A percentile compares a stretch with the other conserved stretches of the same genome.
Conservation (phyloP, 2,888 invertebrate species). For the Uloborus plumipes region DNA sequence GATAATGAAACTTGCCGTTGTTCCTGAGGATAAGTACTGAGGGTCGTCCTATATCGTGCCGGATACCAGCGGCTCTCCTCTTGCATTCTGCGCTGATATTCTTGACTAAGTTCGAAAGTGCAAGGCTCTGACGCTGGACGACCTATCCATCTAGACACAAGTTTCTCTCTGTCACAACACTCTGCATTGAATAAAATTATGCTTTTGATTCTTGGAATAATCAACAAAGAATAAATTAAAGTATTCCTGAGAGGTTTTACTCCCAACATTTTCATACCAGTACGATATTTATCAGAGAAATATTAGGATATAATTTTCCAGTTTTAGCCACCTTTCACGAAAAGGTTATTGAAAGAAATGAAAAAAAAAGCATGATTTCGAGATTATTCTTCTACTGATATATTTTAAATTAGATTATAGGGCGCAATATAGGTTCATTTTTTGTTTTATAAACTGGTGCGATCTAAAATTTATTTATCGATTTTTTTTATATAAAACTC, state of each 20-base stretch:
- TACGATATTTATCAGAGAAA: too few species aligned
- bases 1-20: slow-evolving; percentile 23
- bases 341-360: too few species aligned
- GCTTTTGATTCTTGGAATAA: not conserved
- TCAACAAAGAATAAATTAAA: not conserved
- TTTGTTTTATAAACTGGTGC: too few species aligned
- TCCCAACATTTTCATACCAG: not conserved
- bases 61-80: slow-evolving; percentile 52
- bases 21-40: slow-evolving; percentile 37
- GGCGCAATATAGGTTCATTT: too few species aligned
- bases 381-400: too few species aligned
- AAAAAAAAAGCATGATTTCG: too few species aligned
- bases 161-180: slow-evolving; percentile 64
- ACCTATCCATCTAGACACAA: slow-evolving; percentile 63
- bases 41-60: slow-evolving; percentile 39
- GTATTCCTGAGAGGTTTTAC: not conserved
- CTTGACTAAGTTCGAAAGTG: slow-evolving; percentile 41
- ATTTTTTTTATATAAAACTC: too few species aligned
- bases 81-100: slow-evolving; percentile 12
- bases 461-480: too few species aligned
- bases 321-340: too few species aligned
- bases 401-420: too few species aligned
- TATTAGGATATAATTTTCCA: too few species aligned
- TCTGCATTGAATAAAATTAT: slow-evolving; percentile 14
- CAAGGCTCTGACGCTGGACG: slow-evolving; percentile 52